phyloP scores from a whole-genome alignment of 1,140 invertebrate genomes.

The Magallana gigas region DNA sequence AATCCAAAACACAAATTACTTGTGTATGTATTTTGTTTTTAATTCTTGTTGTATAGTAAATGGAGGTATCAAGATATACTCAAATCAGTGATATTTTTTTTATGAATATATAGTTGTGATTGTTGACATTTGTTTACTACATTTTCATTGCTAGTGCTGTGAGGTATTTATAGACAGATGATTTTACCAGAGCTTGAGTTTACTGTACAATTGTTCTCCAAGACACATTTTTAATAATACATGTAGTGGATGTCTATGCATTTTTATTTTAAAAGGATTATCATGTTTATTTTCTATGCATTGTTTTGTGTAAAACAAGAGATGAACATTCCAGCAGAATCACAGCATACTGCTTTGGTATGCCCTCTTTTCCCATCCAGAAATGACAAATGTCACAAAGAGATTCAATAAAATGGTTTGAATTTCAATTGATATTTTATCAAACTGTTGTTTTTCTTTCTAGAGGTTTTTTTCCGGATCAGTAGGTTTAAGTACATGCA shows the following conservation, averaged over 20 bases:
- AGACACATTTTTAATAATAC: not conserved
- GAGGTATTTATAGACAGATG: not conserved
- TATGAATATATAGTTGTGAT: not conserved
- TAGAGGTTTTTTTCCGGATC: no score
- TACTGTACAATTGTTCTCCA: not conserved
- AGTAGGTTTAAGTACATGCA: no score
- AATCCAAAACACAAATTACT: not conserved
- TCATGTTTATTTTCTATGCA: constrained; percentile 20
- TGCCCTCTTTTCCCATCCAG: not conserved
- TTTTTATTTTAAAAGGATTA: not conserved
- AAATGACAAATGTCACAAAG: not conserved
- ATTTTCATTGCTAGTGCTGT: not conserved
- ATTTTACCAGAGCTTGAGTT: constrained; percentile 21
- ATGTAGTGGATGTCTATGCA: constrained; percentile 10
- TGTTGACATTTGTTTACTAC: constrained; percentile 8
- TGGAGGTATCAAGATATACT: not conserved
- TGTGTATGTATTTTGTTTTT: not conserved
- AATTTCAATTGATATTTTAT: no score
- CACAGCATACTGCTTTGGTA: not conserved
- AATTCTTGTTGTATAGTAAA: not conserved
- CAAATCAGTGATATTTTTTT: constrained; percentile 30
- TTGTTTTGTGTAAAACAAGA: not conserved
- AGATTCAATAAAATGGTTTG: not conserved
- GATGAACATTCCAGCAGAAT: not conserved
- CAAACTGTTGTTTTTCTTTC: no score